Conservation (phyloP, 2,113 vertebrate genomes). For the Rhea americana region DNA sequence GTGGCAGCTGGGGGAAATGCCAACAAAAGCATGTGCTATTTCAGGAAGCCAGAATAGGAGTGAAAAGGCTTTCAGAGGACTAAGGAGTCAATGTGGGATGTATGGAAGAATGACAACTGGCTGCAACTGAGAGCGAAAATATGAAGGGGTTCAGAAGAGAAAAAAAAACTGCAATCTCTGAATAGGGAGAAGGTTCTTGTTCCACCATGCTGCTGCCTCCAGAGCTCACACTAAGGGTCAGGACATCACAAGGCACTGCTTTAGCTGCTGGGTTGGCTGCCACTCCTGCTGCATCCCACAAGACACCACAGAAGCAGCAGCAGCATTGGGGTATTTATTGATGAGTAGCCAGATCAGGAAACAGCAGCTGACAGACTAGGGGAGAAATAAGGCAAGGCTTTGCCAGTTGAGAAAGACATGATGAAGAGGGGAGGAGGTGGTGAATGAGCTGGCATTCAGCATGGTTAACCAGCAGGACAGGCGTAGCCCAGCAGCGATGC, state of each 20-base stretch:
- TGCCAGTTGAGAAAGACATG: too few relatives aligned
- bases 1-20: slow-evolving; percentile 44
- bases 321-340: neutral
- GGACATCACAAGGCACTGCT: neutral
- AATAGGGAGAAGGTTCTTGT: neutral
- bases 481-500: neutral
- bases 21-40: slow-evolving; percentile 47
- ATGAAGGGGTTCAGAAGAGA: neutral
- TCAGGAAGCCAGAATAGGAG: slow-evolving; percentile 37
- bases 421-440: neutral
- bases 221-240: accelerated
- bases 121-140: neutral
- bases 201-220: accelerated
- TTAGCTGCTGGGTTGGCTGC: neutral
- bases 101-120: slow-evolving; percentile 27
- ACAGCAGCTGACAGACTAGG: too few relatives aligned
- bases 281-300: neutral
- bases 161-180: neutral
- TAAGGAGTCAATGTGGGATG: slow-evolving; percentile 6
- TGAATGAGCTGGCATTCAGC: too few relatives aligned
- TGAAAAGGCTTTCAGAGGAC: slow-evolving; percentile 34
- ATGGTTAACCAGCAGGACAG: too few relatives aligned
- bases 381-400: neutral
- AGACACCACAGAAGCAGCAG: too few relatives aligned
- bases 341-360: neutral